phyloP scores from a whole-genome alignment of 92 coral and sea anemone genomes.

The Meandrina meandrites region DNA sequence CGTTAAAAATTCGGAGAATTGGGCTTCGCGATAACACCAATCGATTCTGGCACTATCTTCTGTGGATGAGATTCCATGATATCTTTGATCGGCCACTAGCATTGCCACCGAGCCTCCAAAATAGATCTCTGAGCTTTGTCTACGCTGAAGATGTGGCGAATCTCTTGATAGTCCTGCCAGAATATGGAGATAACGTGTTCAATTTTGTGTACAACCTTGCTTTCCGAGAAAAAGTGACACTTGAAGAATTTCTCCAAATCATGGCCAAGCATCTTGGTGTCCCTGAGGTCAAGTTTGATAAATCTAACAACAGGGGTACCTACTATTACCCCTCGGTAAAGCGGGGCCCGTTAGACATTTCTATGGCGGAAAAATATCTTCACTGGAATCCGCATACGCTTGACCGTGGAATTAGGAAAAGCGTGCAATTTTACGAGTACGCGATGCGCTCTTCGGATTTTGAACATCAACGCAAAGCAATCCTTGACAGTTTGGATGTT shows the following conservation, averaged over 20 bases:
- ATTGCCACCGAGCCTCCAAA: conserved; percentile 71
- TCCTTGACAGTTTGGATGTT: conserved; percentile 57
- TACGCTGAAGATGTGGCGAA: conserved; percentile 78
- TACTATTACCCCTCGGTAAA: conserved; percentile 82
- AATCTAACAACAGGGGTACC: conserved; percentile 51
- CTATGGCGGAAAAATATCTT: conserved; percentile 72
- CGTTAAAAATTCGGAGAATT: too few species aligned
- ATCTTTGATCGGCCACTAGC: conserved; percentile 67
- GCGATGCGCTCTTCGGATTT: conserved; percentile 85
- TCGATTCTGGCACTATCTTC: conserved; percentile 90
- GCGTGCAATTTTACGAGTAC: conserved; percentile 80
- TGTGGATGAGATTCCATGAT: conserved; percentile 90
- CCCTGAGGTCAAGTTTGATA: conserved; percentile 68
- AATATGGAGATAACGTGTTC: conserved; percentile 43
- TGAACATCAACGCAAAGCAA: conserved; percentile 67
- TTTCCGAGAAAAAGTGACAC: conserved; percentile 72
- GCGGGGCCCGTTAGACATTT: conserved; percentile 84
- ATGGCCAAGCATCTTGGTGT: conserved; percentile 78
- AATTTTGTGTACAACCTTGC: conserved; percentile 90
- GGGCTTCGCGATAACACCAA: conserved; percentile 97
- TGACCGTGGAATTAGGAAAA: conserved; percentile 52
- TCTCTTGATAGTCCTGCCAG: conserved; percentile 57
- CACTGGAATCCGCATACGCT: conserved; percentile 77
- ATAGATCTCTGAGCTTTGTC: conserved; percentile 80
- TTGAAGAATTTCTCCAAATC: conserved; percentile 70